Base-by-base conservation (phyloP, 2,797 vertebrate species). In the Sebastes nivosus region DNA sequence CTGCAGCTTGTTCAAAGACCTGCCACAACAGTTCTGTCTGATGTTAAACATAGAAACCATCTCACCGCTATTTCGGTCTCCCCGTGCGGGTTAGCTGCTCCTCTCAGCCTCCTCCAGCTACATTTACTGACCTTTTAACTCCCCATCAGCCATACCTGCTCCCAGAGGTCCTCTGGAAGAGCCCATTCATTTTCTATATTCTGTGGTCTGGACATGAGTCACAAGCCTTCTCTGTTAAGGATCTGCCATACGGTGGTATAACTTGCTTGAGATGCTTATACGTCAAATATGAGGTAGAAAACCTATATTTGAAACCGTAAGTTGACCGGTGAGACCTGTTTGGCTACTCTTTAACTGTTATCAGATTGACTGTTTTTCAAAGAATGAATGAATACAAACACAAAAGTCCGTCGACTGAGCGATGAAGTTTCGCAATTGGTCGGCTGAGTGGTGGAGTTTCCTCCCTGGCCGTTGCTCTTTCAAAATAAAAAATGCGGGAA, bases 61-160 rank as follows among this genome's bases (percentile, higher is more conserved):
- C 77, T 84, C 60, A 63, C 54, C 2, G 16, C 27, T 78, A 64
- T 72, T 79, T 58, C 52, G 67, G 65, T 54, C 58, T 71, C 30
- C 22, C 27, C 38, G 22, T 64, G 29, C 79, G 67, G 42, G 24
- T 59, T 83, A 67, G 55, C 73, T 69, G 67, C 75, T 78, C 18
- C 63, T 68, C 73, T 72, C 25, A 55, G 67, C 59, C 25, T 79
- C 85, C 55, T 64, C 42, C 64, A 36, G 77, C 76, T 83, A 66
- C 80, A 84, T 87, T 79, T 81, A 71, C 75, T 71, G 79, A 83
- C 71, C 72, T 83, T 88, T 91, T 84, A 71, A 72, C 84, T 87
- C 65, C 76, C 70, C 32, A 72, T 77, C 32, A 86, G 52, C 71
- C 46, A 34, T 3, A 29, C 52, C 52, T 64, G 67, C 74, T 78